Conservation (phyloP, 2,113 vertebrate genomes). For the Strix aluco region DNA sequence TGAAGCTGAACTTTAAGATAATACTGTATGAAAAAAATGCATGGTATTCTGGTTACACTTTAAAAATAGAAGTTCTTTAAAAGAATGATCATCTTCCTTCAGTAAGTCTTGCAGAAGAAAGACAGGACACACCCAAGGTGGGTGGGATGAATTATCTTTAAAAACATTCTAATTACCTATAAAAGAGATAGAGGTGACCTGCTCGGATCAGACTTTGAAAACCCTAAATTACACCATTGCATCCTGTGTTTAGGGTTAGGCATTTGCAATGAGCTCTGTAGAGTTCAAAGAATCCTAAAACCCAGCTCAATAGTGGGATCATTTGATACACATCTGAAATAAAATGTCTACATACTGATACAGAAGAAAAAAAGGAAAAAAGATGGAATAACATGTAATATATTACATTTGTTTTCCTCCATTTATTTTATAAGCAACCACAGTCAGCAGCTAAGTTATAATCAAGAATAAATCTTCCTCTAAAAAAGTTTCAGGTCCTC, state of each 20-base stretch:
- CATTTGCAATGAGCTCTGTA: neutral
- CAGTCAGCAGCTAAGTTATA: neutral
- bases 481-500: neutral
- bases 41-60: neutral
- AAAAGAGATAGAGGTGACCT: neutral
- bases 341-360: neutral
- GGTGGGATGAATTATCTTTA: neutral
- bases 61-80: neutral
- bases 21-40: neutral
- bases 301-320: neutral
- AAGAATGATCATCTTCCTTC: neutral
- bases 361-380: neutral
- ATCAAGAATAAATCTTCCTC: neutral
- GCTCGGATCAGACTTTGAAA: neutral
- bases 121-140: accelerated
- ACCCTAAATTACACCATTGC: neutral
- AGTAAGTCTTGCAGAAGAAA: neutral
- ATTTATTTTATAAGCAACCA: neutral
- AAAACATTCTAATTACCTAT: neutral
- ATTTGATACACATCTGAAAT: neutral
- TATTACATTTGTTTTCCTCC: neutral
- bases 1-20: neutral
- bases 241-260: neutral
- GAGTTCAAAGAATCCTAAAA: neutral
- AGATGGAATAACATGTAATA: neutral